A percentile compares a stretch with the other conserved stretches of the same genome.
phyloP scores from a whole-genome alignment of 2,888 invertebrate species.

The Phengaris alcon region DNA sequence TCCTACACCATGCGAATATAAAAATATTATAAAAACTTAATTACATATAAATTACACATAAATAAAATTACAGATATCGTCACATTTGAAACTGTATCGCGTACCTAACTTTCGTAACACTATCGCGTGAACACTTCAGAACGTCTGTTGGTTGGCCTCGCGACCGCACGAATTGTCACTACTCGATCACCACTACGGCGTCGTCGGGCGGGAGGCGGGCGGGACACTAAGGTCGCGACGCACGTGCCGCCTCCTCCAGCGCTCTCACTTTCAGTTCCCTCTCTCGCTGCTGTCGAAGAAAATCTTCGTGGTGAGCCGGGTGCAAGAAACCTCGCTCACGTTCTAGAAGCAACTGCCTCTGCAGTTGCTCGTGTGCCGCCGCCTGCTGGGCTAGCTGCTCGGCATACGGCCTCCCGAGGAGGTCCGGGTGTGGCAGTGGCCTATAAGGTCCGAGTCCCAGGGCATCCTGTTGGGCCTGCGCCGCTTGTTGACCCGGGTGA shows the following conservation, averaged over 20 bases:
- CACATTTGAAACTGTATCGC: slow-evolving; percentile 51
- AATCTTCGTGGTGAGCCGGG: slow-evolving; percentile 76
- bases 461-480: slow-evolving; percentile 84
- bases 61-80: slow-evolving; percentile 67
- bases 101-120: slow-evolving; percentile 44
- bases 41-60: slow-evolving; percentile 65
- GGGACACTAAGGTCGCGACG: slow-evolving; percentile 65
- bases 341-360: slow-evolving; percentile 90
- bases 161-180: slow-evolving; percentile 39
- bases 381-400: slow-evolving; percentile 89
- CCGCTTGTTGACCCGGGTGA: slow-evolving; percentile 86
- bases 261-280: slow-evolving; percentile 91
- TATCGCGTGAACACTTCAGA: slow-evolving; percentile 49
- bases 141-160: slow-evolving; percentile 42
- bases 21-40: slow-evolving; percentile 69
- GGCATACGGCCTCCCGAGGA: slow-evolving; percentile 89
- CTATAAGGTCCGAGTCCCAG: slow-evolving; percentile 76
- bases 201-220: slow-evolving; percentile 44
- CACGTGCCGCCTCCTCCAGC: slow-evolving; percentile 90
- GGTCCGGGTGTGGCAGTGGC: slow-evolving; percentile 86
- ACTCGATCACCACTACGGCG: slow-evolving; percentile 48
- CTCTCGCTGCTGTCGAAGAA: slow-evolving; percentile 88
- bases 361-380: slow-evolving; percentile 91
- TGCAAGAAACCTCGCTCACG: slow-evolving; percentile 85
- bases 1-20: slow-evolving; percentile 75